A percentile compares a stretch with the other conserved stretches of the same genome.
phyloP scores from a whole-genome alignment of 1,140 invertebrate species.

The Lordiphosa clarofinis region DNA sequence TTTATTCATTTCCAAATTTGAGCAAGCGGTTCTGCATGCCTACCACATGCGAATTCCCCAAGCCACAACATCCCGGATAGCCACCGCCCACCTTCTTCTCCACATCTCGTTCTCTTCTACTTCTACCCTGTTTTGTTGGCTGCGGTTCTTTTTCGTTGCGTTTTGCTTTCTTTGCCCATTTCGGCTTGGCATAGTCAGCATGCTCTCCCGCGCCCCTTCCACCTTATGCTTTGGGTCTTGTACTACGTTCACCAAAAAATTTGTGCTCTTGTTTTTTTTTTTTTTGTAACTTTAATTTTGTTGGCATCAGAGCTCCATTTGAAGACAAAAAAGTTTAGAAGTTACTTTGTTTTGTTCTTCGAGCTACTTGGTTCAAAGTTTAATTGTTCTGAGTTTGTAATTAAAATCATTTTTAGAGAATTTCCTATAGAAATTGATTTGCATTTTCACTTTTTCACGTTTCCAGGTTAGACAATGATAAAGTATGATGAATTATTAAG shows the following conservation, averaged over 20 bases:
- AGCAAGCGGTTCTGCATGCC: conserved; percentile 40
- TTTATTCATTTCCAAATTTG: conserved; percentile 53
- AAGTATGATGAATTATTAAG: too few relatives aligned
- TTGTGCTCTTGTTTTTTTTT: conserved; percentile 26
- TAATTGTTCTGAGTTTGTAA: too few relatives aligned
- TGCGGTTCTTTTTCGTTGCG: neutral
- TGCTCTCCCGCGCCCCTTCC: conserved; percentile 1
- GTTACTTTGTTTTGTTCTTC: too few relatives aligned
- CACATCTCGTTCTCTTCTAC: neutral
- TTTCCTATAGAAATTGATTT: too few relatives aligned
- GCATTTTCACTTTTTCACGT: too few relatives aligned
- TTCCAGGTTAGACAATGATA: too few relatives aligned
- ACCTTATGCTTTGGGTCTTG: conserved; percentile 5
- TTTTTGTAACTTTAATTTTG: conserved; percentile 65
- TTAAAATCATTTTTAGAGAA: too few relatives aligned
- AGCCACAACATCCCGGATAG: too few relatives aligned
- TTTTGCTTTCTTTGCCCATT: conserved; percentile 13
- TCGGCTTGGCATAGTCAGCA: conserved; percentile 16
- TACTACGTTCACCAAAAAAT: neutral
- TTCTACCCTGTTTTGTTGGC: neutral
- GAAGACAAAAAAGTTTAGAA: too few relatives aligned
- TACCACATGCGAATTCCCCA: conserved; percentile 2
- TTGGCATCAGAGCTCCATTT: conserved; percentile 29
- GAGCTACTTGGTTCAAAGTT: too few relatives aligned
- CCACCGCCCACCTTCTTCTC: too few relatives aligned